Base-by-base conservation (phyloP, 2,888 invertebrate genomes). In the Odontocerum albicorne region DNA sequence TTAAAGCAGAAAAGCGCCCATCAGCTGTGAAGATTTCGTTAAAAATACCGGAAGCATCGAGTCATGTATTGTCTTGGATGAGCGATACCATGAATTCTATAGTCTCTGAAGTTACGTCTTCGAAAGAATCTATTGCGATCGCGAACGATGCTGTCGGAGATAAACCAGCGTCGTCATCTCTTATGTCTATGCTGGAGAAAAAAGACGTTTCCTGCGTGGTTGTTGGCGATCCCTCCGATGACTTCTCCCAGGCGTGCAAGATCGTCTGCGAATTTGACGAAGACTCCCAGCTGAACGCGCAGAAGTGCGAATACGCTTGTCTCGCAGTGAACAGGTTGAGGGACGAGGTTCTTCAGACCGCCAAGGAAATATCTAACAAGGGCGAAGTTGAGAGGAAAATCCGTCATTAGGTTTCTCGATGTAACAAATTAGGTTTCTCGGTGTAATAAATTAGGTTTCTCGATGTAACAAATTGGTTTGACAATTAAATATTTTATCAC, bases 161-260 rank as follows among this genome's bases (percentile, higher is more conserved):
- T n/a, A n/a, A n/a, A n/a, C 13, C 12, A 7, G 1, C 12, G 8
- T 19, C 31, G 4, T 17, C 3, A 10, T 31, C 17, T 21, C 35
- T 46, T 8, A 46, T 46, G 46, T 15, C 8, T 10, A 21, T 46
- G 35, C 17, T 46, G 4, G 35, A 35, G 16, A 46, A 46, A 22
- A 35, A 33, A 2, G 46, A 46, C n/a, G 46, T 46, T 6, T 20
- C 46, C 13, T 46, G 46, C 17, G 35, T 35, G 12, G 17, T 46
- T 6, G 35, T 35, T 20, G 46, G 46, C 3, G 46, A 46, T n/a
- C 46, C 36, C 10, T 35, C 35, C 8, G 46, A 46, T 4, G 46
- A 46, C 46, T 46, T 35, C 20, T 31, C 46, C n/a, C 33, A 46
- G n/a, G 46, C 46, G 1, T 46, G 46, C 21, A 46, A 46, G 36